These are phyloP conservation scores for Stenodema calcarata DNA, from an alignment of 2,888 invertebrate genomes.

Conservation along the genomic window DNA sequence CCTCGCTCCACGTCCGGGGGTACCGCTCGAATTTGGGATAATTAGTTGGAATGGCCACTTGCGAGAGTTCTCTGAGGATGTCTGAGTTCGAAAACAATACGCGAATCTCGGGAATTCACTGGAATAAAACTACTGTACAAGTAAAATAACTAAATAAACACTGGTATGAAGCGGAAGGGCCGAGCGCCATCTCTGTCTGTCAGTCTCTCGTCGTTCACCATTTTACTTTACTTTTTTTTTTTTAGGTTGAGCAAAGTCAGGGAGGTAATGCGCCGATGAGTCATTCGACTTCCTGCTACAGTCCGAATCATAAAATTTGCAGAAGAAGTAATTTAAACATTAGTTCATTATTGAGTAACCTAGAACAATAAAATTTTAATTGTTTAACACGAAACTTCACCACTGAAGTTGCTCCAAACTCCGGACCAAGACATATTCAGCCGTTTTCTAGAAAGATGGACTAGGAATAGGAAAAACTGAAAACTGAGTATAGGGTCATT, in stretches of 20 bases:
- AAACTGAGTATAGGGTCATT: too few species aligned
- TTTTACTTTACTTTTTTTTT: neutral
- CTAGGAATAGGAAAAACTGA: too few species aligned
- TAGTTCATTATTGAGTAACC: too few species aligned
- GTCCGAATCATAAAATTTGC: too few species aligned
- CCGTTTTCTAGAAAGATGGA: too few species aligned
- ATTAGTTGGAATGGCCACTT: neutral
- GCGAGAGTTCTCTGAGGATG: neutral
- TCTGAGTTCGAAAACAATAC: neutral
- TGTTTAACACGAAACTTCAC: too few species aligned
- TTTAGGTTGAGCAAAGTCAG: neutral
- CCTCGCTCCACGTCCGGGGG: neutral
- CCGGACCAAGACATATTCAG: too few species aligned
- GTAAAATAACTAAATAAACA: conserved; percentile 43
- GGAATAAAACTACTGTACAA: neutral
- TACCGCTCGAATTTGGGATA: neutral
- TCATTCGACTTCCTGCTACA: neutral
- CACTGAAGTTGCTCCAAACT: too few species aligned
- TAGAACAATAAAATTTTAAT: too few species aligned
- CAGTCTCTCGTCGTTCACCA: conserved; percentile 3
- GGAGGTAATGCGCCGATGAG: neutral
- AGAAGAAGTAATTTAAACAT: too few species aligned
- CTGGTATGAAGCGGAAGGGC: conserved; percentile 22
- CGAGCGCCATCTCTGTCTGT: conserved; percentile 44
- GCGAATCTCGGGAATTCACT: neutral